These are phyloP conservation scores for Lanius ludovicianus DNA, from an alignment of 2,113 vertebrate species.

Conservation along the genomic window DNA sequence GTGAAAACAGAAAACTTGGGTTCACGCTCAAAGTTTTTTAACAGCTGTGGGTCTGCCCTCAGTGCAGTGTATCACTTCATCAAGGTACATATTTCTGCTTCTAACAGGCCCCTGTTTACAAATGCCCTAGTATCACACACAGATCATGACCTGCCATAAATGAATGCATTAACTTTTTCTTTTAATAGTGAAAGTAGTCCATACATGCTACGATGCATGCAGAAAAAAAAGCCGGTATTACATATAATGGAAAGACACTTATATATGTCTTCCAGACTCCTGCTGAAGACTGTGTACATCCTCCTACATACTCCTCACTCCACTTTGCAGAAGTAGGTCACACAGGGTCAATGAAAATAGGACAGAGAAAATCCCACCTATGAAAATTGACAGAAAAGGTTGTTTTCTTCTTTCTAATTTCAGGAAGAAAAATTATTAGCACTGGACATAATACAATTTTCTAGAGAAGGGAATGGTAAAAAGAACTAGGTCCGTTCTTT, in stretches of 20 bases:
- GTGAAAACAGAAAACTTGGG: not conserved
- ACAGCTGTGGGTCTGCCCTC: not conserved
- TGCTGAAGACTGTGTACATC: not conserved
- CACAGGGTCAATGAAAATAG: slow-evolving; percentile 31
- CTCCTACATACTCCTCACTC: not conserved
- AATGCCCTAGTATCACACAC: not conserved
- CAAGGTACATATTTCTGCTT: not conserved
- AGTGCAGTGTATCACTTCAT: not conserved
- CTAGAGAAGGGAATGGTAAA: not conserved
- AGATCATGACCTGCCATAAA: not conserved
- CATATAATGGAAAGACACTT: not conserved
- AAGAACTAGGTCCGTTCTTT: not conserved
- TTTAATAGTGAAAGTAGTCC: not conserved
- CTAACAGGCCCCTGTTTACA: not conserved
- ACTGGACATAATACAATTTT: not conserved
- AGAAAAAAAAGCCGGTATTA: not conserved
- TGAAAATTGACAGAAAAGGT: not conserved
- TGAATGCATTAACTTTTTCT: not conserved
- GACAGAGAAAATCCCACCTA: not conserved
- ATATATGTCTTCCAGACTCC: not conserved
- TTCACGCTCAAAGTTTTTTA: not conserved
- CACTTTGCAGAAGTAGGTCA: slow-evolving; percentile 5
- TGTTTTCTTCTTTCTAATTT: not conserved
- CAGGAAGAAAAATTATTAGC: not conserved
- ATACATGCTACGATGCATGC: not conserved